Percentiles rank a stretch among this genome's conserved stretches.
phyloP scores from a whole-genome alignment of 2,888 invertebrate genomes.

The Zootermopsis nevadensis region DNA sequence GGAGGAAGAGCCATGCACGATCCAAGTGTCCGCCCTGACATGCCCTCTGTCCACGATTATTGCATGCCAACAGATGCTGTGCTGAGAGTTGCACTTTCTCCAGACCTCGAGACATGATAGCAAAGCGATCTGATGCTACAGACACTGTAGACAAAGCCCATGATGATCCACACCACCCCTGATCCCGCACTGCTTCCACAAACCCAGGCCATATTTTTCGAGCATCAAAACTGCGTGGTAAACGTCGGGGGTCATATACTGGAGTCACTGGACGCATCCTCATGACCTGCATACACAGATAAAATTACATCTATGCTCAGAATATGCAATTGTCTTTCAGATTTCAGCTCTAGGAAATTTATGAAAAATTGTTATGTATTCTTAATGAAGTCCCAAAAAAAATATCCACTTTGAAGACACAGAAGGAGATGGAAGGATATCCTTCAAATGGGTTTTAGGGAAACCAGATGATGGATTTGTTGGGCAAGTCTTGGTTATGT shows the following conservation, averaged over 20 bases:
- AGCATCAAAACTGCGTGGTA: slow-evolving; percentile 83
- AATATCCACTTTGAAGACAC: too few relatives aligned
- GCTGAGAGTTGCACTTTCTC: slow-evolving; percentile 80
- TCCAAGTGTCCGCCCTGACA: slow-evolving; percentile 92
- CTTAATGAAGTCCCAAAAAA: too few relatives aligned
- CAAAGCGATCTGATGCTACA: slow-evolving; percentile 82
- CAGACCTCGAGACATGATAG: slow-evolving; percentile 85
- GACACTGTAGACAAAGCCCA: slow-evolving; percentile 92
- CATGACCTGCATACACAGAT: slow-evolving; percentile 46
- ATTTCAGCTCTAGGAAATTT: too few relatives aligned
- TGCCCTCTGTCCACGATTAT: slow-evolving; percentile 78
- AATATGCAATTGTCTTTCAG: too few relatives aligned
- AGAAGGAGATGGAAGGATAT: too few relatives aligned
- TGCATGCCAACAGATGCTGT: slow-evolving; percentile 90
- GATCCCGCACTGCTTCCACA: slow-evolving; percentile 73
- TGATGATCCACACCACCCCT: slow-evolving; percentile 85
- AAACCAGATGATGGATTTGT: too few relatives aligned
- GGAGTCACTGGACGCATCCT: slow-evolving; percentile 64
- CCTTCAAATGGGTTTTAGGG: too few relatives aligned
- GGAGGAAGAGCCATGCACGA: slow-evolving; percentile 90
- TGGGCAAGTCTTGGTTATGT: too few relatives aligned
- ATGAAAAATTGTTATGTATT: too few relatives aligned
- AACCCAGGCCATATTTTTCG: slow-evolving; percentile 78
- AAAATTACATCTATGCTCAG: background rate
- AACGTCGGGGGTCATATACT: slow-evolving; percentile 68